Conservation (phyloP, 2,797 vertebrate species). For the Alcedo quadribrachys region DNA sequence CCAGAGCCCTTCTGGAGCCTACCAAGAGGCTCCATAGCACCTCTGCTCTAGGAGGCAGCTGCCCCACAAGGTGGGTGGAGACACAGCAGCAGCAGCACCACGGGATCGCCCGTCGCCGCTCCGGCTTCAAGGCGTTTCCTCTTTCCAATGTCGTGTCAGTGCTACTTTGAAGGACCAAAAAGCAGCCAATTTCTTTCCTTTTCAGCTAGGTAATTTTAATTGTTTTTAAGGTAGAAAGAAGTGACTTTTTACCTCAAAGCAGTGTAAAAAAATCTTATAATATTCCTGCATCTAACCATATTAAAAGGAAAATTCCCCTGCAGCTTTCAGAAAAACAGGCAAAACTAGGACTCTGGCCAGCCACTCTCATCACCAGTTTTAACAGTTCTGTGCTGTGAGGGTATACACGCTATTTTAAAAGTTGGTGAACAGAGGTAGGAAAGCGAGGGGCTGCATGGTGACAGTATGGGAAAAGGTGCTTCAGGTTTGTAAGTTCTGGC, state of each 20-base stretch:
- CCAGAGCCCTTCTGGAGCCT: not conserved
- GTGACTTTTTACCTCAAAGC: not conserved
- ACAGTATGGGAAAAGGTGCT: not conserved
- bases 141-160: not conserved
- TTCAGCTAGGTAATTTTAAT: not conserved
- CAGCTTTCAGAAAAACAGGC: not conserved
- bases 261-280: accelerated
- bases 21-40: not conserved
- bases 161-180: not conserved
- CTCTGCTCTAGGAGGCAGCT: not conserved
- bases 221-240: not conserved
- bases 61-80: not conserved
- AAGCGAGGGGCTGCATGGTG: not conserved
- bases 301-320: not conserved
- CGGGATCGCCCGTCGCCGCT: accelerated
- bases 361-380: not conserved
- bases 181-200: not conserved
- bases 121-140: not conserved
- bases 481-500: not conserved
- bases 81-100: not conserved
- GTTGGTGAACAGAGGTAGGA: not conserved
- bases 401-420: not conserved
- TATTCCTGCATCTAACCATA: not conserved
- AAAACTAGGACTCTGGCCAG: not conserved
- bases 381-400: not conserved